Base-by-base conservation (phyloP, 2,888 invertebrate genomes). In the Yponomeuta malinellus region DNA sequence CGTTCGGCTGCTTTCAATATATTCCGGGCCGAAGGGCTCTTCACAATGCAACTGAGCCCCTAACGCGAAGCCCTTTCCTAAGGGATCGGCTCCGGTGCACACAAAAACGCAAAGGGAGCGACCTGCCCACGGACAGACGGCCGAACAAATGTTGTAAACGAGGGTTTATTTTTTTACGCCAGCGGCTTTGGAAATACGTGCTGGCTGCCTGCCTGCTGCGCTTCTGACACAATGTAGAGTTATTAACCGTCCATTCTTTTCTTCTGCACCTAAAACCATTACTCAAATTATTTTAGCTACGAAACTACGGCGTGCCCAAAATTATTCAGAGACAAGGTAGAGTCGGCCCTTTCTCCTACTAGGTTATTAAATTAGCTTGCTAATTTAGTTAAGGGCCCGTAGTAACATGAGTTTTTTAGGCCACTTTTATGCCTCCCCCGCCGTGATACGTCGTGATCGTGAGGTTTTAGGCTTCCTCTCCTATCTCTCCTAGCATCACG, bases 51-150 rank as follows among this genome's bases (percentile, higher is more conserved):
- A 43, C 37, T 23, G 79, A 77, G 79, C 77, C 81, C 82, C 83
- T 78, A 82, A 81, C 80, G 72, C 74, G 74, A 78, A 79, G 80
- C 76, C 78, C 78, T 74, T 77, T 77, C 77, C 72, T 73, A 76
- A 75, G 76, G 77, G 76, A 75, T 73, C 73, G 76, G 73, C 77
- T 76, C 74, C 73, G 76, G 72, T 77, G 76, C 76, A 85, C 85
- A 89, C 88, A 88, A 89, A 88, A 59, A 73, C 69, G 83, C 73
- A 81, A 84, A 86, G 87, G 52, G 52, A 59, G 52, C 86, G 87
- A 83, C 80, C 64, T 65, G 65, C 33, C 78, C 76, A 79, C 76
- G 73, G 76, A 74, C 52, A 59, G 52, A 73, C 75, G 74, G 43
- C n/a, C 31, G 33, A 69, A 69, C 69, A 29, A 59, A 69, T 59